These are phyloP conservation scores for Eristalinus aeneus DNA, from an alignment of 2,888 invertebrate species.

Conservation along the genomic window DNA sequence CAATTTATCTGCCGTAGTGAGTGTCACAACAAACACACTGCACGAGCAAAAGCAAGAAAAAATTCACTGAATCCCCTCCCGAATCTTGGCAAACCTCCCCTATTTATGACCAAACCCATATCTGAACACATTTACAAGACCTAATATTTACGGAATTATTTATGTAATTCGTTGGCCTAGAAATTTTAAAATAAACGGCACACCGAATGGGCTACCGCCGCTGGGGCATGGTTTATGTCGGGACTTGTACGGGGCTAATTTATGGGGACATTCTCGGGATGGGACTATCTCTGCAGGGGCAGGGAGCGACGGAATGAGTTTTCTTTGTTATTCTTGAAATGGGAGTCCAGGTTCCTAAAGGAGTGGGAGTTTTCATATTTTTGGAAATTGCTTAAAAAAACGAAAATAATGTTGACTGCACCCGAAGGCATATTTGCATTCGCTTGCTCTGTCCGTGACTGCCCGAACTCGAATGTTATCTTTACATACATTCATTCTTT, in stretches of 20 bases:
- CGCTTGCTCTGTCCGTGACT: not conserved
- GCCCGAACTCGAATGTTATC: not conserved
- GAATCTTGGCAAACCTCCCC: not conserved
- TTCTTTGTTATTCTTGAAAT: not conserved
- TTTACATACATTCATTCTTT: not conserved
- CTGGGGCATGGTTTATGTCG: not conserved
- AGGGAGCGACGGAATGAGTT: not conserved
- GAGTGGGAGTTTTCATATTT: not conserved
- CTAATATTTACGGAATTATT: not conserved
- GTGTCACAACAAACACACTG: not conserved
- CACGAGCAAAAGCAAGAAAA: not conserved
- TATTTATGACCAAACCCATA: not conserved
- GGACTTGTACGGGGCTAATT: not conserved
- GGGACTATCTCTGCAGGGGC: not conserved
- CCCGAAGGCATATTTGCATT: too few relatives aligned
- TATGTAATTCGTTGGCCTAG: not conserved
- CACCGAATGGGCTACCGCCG: not conserved
- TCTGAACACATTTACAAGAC: not conserved
- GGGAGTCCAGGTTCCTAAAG: not conserved
- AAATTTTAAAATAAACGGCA: not conserved
- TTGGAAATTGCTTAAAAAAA: not conserved
- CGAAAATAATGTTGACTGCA: not conserved
- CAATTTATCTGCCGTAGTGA: not conserved
- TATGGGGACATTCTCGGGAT: slow-evolving; percentile 1
- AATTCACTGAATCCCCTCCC: not conserved